phyloP scores from a whole-genome alignment of 2,113 vertebrate genomes.

The Scytalopus superciliaris region DNA sequence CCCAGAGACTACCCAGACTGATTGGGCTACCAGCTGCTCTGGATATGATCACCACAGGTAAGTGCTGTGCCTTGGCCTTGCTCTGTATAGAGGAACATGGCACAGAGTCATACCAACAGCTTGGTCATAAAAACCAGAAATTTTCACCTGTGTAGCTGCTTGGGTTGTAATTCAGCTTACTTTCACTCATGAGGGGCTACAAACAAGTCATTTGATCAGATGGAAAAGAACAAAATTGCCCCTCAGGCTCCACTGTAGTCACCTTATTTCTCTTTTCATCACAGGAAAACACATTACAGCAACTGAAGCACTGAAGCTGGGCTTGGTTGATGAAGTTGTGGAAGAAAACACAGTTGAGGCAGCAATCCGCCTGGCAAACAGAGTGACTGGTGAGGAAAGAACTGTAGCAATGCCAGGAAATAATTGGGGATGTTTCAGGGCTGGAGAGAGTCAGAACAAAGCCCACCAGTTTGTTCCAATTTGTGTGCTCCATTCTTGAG shows the following conservation, averaged over 20 bases:
- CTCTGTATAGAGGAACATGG: neutral
- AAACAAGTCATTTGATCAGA: neutral
- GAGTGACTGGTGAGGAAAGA: constrained; percentile 80
- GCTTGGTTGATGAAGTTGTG: constrained; percentile 85
- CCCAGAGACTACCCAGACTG: constrained; percentile 88
- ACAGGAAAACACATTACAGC: constrained; percentile 84
- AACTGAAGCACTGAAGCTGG: constrained; percentile 85
- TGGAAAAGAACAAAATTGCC: neutral
- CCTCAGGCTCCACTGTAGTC: neutral
- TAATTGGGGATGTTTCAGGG: neutral
- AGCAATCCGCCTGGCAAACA: constrained; percentile 81
- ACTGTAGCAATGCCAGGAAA: neutral
- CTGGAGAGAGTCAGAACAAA: constrained; percentile 17
- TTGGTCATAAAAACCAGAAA: neutral
- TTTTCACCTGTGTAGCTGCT: neutral
- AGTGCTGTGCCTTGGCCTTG: neutral
- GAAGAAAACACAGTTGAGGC: constrained; percentile 76
- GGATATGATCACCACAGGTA: constrained; percentile 90
- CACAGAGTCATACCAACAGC: neutral
- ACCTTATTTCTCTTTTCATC: constrained; percentile 43
- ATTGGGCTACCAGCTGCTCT: constrained; percentile 86
- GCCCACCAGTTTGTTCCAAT: neutral
- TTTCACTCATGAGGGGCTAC: neutral
- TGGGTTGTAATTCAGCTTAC: neutral
- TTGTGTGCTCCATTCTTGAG: neutral